Evolutionary conservation across 2,797 vertebrate species (phyloP), one percentile per base, ranked within the genome.

Genomic region (Enteromius argenteus): DNA sequence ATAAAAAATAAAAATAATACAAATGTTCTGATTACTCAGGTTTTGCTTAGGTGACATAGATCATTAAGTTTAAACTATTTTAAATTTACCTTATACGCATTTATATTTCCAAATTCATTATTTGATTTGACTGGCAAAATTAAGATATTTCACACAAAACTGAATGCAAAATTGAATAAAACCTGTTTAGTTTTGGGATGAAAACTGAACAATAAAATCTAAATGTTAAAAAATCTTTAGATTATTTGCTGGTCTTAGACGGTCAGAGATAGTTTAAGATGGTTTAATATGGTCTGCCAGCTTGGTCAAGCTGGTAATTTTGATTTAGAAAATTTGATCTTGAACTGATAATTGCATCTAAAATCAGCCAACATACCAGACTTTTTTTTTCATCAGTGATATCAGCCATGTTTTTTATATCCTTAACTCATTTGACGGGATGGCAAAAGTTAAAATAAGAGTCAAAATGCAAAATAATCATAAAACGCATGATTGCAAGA

Each of bases 381-480:
- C 23, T 62, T 17, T 64, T 58, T 64, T 60, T 32, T 32, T 60
- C 6, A 64, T 6, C 60, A 64, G 30, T 62, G 27, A 7, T 62
- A 64, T 64, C 60, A 30, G 27, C 27, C 27, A 32, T 32, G 27
- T 15, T 30, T 13, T 73, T 6, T 3, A 10, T 30, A 53, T 3
- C 44, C 27, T 73, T 73, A 30, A 51, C 2, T 17, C n/a, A 27
- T 46, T 72, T 72, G 7, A 49, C 42, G 10, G 3, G 3, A 49
- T 30, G 15, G 23, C 42, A 19, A 30, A 72, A 49, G 44, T 72
- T 49, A 19, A 49, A 72, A 49, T 32, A 19, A 49, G 14, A 32
- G 71, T 51, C 19, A 23, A 56, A 53, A 53, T 56, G 30, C 68
- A 30, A 46, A 71, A 71, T 71, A 27, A 46, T 71, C 68, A 46